Conservation (phyloP, 2,113 vertebrate genomes). For the Struthidea cinerea region DNA sequence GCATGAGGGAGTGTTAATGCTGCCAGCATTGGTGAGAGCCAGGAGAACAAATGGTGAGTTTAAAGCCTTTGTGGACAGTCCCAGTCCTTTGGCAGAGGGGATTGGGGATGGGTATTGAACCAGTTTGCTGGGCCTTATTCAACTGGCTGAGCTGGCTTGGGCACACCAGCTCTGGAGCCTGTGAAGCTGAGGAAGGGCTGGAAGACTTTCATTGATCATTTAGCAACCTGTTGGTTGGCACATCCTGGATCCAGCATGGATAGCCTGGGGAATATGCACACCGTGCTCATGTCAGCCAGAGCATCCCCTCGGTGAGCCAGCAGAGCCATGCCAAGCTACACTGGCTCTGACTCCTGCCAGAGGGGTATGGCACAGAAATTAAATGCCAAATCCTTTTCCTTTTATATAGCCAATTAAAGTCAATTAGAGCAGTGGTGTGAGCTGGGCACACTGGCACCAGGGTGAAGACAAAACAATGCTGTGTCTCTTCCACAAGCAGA, state of each 20-base stretch:
- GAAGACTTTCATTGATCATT: neutral
- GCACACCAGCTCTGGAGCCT: neutral
- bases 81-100: neutral
- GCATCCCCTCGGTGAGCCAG: neutral
- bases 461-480: neutral
- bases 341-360: neutral
- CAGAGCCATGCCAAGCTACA: neutral
- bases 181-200: neutral
- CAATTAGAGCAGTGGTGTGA: neutral
- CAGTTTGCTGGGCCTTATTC: neutral
- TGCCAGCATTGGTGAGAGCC: neutral
- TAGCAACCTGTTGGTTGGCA: neutral
- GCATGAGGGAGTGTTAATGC: neutral
- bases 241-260: neutral
- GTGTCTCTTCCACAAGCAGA: neutral
- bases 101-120: neutral
- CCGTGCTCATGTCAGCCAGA: accelerated
- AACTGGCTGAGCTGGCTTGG: neutral
- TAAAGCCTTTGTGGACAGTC: neutral
- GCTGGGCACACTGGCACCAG: neutral
- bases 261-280: accelerated
- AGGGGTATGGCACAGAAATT: neutral
- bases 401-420: neutral
- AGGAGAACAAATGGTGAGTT: neutral
- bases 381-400: neutral